These are phyloP conservation scores for Ischnus inquisitorius DNA, from an alignment of 2,888 invertebrate genomes.

Conservation along the genomic window DNA sequence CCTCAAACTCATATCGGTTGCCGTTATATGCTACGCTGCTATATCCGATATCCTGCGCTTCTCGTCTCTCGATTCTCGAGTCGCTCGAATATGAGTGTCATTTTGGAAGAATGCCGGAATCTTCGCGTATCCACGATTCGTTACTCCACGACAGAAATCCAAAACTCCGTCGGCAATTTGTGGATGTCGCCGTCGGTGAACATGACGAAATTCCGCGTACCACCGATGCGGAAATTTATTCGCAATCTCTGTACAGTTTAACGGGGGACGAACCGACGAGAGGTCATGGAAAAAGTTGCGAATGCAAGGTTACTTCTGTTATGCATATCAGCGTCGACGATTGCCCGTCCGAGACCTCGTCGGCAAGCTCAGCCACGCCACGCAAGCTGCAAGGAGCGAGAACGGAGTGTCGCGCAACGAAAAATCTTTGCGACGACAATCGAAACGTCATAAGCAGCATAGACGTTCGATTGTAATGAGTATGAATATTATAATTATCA, in stretches of 20 bases:
- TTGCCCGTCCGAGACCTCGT: constrained; percentile 9
- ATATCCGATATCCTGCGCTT: background rate
- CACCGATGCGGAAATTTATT: background rate
- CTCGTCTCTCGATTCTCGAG: constrained; percentile 36
- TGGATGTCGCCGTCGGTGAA: constrained; percentile 14
- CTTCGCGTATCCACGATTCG: constrained; percentile 23
- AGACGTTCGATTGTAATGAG: constrained; percentile 33
- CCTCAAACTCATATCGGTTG: background rate
- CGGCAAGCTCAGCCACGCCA: constrained; percentile 16
- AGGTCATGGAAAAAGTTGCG: background rate
- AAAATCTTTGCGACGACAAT: constrained; percentile 40
- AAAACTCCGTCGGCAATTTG: constrained; percentile 8
- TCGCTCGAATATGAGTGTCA: constrained; percentile 38
- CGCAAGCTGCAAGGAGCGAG: background rate
- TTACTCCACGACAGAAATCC: constrained; percentile 6
- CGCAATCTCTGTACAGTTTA: constrained; percentile 20
- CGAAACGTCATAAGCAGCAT: constrained; percentile 60
- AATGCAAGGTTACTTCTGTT: background rate
- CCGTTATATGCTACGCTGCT: background rate
- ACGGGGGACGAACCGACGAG: background rate
- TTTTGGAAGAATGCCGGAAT: constrained; percentile 24
- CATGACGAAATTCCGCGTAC: background rate
- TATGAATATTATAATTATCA: no score
- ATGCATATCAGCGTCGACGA: background rate
- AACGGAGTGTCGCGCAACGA: background rate